These are phyloP conservation scores for Nephrotoma guestfalica DNA, from an alignment of 2,888 invertebrate genomes.

Conservation along the genomic window DNA sequence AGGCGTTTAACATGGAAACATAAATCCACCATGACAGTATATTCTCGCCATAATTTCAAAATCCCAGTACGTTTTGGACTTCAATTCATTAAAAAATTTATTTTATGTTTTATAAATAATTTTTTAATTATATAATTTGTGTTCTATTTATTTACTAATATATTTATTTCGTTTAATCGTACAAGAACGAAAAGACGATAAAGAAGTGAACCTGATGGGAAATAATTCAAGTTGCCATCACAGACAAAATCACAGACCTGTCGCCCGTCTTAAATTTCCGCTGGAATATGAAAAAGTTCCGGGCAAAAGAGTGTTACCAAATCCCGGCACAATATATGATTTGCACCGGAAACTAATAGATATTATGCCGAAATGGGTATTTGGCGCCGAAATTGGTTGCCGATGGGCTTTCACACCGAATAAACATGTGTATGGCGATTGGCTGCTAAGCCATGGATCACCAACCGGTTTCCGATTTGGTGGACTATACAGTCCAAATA, in stretches of 20 bases:
- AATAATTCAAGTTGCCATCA: neutral
- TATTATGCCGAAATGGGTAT: slow-evolving; percentile 28
- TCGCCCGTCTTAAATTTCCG: slow-evolving; percentile 18
- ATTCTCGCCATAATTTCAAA: neutral
- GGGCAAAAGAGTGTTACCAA: slow-evolving; percentile 19
- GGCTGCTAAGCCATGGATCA: slow-evolving; percentile 26
- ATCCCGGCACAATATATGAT: slow-evolving; percentile 28
- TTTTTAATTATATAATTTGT: neutral
- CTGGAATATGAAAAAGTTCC: slow-evolving; percentile 20
- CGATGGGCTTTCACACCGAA: slow-evolving; percentile 23
- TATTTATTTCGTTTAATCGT: neutral
- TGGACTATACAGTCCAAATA: slow-evolving; percentile 23
- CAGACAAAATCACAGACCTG: neutral
- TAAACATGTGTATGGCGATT: slow-evolving; percentile 22
- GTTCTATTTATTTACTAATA: neutral
- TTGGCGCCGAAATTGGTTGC: slow-evolving; percentile 26
- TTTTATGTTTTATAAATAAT: neutral
- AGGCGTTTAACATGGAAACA: neutral
- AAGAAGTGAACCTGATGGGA: neutral
- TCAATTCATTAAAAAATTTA: neutral
- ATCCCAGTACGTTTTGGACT: neutral
- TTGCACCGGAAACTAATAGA: slow-evolving; percentile 26
- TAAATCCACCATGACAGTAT: neutral
- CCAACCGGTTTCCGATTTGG: slow-evolving; percentile 29
- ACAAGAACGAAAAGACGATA: neutral